Evolutionary conservation across 2,888 invertebrate species (phyloP).

Genomic region (Aproaerema taeniolella): DNA sequence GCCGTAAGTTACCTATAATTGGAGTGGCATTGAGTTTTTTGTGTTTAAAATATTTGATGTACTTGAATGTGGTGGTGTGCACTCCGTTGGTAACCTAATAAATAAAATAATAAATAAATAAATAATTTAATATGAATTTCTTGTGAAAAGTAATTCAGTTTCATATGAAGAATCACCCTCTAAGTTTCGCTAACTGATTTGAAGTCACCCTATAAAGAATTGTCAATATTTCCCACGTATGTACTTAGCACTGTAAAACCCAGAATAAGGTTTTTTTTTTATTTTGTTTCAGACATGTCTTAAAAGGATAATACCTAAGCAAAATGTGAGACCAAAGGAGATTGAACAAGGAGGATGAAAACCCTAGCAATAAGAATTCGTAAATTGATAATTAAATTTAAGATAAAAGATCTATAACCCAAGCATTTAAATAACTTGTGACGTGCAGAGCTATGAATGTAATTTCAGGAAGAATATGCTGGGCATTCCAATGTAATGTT

Average conservation of each 20-base stretch:
- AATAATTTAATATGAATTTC: too few relatives aligned
- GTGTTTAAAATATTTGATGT: too few relatives aligned
- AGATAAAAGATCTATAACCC: conserved; percentile 33
- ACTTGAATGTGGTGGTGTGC: too few relatives aligned
- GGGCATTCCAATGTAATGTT: conserved; percentile 16
- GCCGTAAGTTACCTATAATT: too few relatives aligned
- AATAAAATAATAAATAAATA: too few relatives aligned
- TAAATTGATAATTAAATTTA: conserved; percentile 63
- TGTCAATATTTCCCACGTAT: too few relatives aligned
- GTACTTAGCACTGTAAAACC: neutral
- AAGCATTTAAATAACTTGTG: conserved; percentile 59
- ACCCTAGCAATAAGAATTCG: conserved; percentile 61
- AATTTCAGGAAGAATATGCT: conserved; percentile 8
- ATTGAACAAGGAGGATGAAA: conserved; percentile 47
- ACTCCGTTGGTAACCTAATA: too few relatives aligned
- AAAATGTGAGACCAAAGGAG: conserved; percentile 46
- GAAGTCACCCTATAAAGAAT: too few relatives aligned
- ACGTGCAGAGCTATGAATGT: conserved; percentile 4
- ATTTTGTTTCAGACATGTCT: conserved; percentile 53
- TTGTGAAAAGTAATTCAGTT: too few relatives aligned
- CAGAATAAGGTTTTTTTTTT: conserved; percentile 13
- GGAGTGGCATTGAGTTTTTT: too few relatives aligned
- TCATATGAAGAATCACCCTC: too few relatives aligned
- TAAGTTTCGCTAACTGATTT: too few relatives aligned
- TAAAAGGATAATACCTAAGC: conserved; percentile 32